Evolutionary conservation across 2,888 invertebrate genomes (phyloP).

Genomic region (Galerucella calmariensis): DNA sequence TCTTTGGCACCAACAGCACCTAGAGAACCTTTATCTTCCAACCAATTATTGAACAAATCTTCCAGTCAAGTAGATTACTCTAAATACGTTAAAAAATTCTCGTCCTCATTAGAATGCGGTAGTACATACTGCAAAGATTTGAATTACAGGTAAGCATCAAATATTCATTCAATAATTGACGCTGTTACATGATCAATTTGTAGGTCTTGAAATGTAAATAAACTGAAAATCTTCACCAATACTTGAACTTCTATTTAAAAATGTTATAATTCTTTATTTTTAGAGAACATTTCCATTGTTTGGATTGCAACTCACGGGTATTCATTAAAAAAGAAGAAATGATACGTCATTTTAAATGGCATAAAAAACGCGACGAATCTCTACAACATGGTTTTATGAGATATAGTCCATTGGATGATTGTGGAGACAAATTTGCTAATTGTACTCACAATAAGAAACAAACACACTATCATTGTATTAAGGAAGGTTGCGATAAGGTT

Average conservation of each 20-base stretch:
- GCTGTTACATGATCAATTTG: not conserved
- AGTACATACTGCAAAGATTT: constrained; percentile 87
- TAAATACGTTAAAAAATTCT: constrained; percentile 87
- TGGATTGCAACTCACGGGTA: constrained; percentile 82
- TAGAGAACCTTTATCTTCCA: constrained; percentile 66
- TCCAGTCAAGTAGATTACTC: constrained; percentile 86
- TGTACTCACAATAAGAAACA: constrained; percentile 95
- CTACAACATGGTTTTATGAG: constrained; percentile 92
- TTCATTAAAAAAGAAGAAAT: constrained; percentile 98
- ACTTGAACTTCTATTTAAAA: not conserved
- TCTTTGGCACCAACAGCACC: constrained; percentile 64
- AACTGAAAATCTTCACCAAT: no score
- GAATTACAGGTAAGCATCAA: constrained; percentile 73
- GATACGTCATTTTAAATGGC: constrained; percentile 99
- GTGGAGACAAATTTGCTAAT: constrained; percentile 74
- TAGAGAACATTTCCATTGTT: constrained; percentile 94
- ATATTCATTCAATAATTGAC: not conserved
- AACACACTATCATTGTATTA: constrained; percentile 97
- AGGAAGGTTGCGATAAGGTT: constrained; percentile 87
- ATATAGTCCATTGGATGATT: constrained; percentile 93
- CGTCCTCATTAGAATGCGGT: constrained; percentile 85
- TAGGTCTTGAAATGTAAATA: no score
- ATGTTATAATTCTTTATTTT: constrained; percentile 43
- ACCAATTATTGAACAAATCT: constrained; percentile 70
- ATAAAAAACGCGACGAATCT: constrained; percentile 97